Evolutionary conservation across 2,888 invertebrate species (phyloP).

Genomic region (Acrobasis repandana): DNA sequence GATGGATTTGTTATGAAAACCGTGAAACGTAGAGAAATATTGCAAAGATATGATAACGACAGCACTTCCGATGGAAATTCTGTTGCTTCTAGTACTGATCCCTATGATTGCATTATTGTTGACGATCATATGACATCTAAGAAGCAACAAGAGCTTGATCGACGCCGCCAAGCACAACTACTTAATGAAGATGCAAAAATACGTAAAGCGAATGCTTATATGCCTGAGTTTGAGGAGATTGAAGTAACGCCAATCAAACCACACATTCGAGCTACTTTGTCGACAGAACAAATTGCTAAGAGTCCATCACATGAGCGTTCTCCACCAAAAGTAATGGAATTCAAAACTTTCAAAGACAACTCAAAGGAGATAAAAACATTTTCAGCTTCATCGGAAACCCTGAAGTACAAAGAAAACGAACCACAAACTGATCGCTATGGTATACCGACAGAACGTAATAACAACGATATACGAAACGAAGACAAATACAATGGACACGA

Average conservation of each 20-base stretch:
- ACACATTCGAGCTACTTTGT: constrained; percentile 68
- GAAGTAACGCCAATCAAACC: constrained; percentile 78
- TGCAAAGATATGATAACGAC: constrained; percentile 87
- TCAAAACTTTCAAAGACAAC: constrained; percentile 78
- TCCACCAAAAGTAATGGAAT: constrained; percentile 75
- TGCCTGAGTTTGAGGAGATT: constrained; percentile 79
- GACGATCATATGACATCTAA: constrained; percentile 87
- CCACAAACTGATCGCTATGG: constrained; percentile 71
- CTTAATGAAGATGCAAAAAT: constrained; percentile 67
- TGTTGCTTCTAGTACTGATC: constrained; percentile 87
- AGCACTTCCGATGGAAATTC: constrained; percentile 86
- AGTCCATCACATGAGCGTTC: constrained; percentile 66
- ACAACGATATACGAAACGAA: constrained; percentile 63
- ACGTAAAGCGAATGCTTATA: constrained; percentile 72
- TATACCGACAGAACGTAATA: constrained; percentile 68
- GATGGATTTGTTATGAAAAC: constrained; percentile 87
- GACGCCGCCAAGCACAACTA: constrained; percentile 68
- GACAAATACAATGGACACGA: constrained; percentile 69
- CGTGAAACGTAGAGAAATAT: constrained; percentile 87
- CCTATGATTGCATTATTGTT: constrained; percentile 91
- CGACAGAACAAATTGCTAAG: constrained; percentile 66
- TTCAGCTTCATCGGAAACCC: constrained; percentile 77
- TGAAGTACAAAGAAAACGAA: constrained; percentile 76
- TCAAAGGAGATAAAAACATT: constrained; percentile 78
- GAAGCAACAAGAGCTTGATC: constrained; percentile 78